Conservation (phyloP, 2,113 vertebrate species). For the Odontophorus gujanensis region DNA sequence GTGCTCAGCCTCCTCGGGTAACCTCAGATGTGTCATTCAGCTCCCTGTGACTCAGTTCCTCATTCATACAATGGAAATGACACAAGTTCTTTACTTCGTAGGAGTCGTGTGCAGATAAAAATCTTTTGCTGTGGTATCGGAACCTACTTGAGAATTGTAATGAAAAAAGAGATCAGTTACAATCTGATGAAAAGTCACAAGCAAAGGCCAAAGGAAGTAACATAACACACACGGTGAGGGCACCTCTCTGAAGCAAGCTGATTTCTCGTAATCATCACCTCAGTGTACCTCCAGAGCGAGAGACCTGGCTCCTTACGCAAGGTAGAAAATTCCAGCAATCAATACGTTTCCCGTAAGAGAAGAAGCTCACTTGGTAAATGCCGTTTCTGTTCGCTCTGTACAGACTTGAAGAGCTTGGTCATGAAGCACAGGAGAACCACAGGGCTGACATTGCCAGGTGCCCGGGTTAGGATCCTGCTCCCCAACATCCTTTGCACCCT, state of each 20-base stretch:
- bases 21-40: constrained; percentile 48
- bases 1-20: background rate
- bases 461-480: background rate
- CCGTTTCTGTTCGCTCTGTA: background rate
- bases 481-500: background rate
- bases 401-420: background rate
- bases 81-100: background rate
- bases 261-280: background rate
- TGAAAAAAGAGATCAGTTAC: background rate
- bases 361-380: background rate
- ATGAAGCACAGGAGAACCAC: background rate
- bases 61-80: background rate
- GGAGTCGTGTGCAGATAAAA: constrained; percentile 18
- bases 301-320: background rate
- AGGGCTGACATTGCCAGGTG: background rate
- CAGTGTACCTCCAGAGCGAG: background rate
- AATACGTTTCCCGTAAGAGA: background rate
- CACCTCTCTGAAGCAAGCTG: background rate
- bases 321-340: background rate
- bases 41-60: constrained; percentile 61
- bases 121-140: background rate
- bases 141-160: background rate
- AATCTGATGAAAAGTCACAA: background rate
- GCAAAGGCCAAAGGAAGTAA: background rate
- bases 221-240: fast-evolving